Base-by-base conservation (phyloP, 2,797 vertebrate species). In the Gobio occitaniae region DNA sequence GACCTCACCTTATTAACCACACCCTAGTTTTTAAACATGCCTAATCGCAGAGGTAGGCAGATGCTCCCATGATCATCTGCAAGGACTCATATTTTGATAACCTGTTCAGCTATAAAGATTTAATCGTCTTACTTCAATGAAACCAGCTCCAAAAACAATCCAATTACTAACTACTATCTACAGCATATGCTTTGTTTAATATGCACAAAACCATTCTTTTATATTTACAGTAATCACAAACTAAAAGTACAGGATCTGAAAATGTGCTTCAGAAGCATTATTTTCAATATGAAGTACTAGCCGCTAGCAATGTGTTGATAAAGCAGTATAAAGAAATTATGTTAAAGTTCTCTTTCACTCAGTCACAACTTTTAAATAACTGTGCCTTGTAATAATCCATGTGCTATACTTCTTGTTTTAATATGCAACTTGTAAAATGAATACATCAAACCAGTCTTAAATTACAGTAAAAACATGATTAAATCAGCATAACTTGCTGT, bases 1-100 rank as follows among this genome's bases (percentile, higher is more conserved):
- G 63, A 65, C 76, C 86, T 87, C 15, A 83, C 91, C 90, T 91
- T 80, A 66, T 70, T 82, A 89, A 76, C 79, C 86, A 87, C 88
- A 89, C 87, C 86, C 79, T 72, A 70, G 17, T 32, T n/a, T 56
- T 78, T 86, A 84, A 88, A 78, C 48, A 56, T 59, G 71, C 17
- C 12, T 16, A 44, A 61, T 72, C 32, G 6, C 48, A 81, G 15
- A 16, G 61, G 52, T 36, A 61, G 1, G 25, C 75, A 41, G 65
- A 17, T 76, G 61, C 17, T 70, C 13, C n/a, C 11, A 68, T 38
- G 25, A 78, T 68, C 54, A 59, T 72, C 38, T 79, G 54, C n/a
- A 66, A 21, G 3, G 47, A 76, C 32, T 75, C 50, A 52, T 4
- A 15, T 50, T 41, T 56, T 50, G 38, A 68, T 29, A 54, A 65